Base-by-base conservation (phyloP, 2,113 vertebrate genomes). In the Canis aureus region DNA sequence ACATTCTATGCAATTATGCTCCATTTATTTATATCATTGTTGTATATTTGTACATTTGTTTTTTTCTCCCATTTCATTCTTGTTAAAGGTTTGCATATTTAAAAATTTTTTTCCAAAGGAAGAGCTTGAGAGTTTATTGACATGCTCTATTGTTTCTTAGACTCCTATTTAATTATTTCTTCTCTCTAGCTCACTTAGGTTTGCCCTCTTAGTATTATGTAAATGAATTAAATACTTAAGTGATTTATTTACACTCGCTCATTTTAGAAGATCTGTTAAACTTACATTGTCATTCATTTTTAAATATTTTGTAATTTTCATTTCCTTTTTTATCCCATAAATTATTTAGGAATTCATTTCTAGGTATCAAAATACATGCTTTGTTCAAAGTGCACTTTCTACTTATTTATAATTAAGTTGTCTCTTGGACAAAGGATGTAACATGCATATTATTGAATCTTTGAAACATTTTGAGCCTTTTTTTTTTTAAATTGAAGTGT, bases 261-360 rank as follows among this genome's bases (percentile, higher is more conserved):
- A 16, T 64, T 59, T 95, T 90, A 59, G 19, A 86, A 67, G 29
- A 53, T 38, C 38, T 16, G 20, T 59, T 86, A 12, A 81, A 51
- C 3, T 85, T 73, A 66, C 29, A 67, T 23, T 76, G 10, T 79
- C 27, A 16, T 89, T 89, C 35, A 95, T 29, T 91, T 87, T 49
- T 22, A 88, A 95, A 67, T 49, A 57, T 76, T 82, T 59, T 90
- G 1, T 13, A 73, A 86, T 71, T 85, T 97, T 89, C 12, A 69
- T 25, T 93, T 96, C 29, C 51, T 78, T 95, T 78, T 92, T 92
- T 43, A 79, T 71, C n/a, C 20, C 11, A 38, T 51, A 57, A 83
- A 11, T 25, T 79, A 22, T 35, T 49, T 80, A 60, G 27, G 4
- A 43, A 49, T 93, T 93, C 32, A 66, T 89, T 85, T 93, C 43